Conservation (phyloP, 2,797 vertebrate genomes). For the Discoglossus pictus region DNA sequence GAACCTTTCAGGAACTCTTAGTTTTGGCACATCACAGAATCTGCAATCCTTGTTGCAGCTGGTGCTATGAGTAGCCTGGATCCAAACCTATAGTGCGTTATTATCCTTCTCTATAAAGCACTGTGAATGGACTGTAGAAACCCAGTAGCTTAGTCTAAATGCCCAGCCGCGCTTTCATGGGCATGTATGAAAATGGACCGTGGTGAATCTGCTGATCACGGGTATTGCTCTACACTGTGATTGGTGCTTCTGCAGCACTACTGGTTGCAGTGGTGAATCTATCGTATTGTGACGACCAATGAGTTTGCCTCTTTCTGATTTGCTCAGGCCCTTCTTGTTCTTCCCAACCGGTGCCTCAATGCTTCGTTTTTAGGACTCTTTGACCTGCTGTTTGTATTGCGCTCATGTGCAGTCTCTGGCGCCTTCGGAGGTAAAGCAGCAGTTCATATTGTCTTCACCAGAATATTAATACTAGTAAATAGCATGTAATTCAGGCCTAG, state of each 20-base stretch:
- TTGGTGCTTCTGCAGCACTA: background rate
- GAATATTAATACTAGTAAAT: too few relatives aligned
- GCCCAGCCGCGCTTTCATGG: background rate
- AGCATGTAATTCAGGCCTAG: too few relatives aligned
- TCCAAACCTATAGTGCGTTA: background rate
- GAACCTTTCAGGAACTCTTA: conserved; percentile 61
- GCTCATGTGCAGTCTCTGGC: too few relatives aligned
- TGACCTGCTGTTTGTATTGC: too few relatives aligned
- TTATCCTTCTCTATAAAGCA: conserved; percentile 9
- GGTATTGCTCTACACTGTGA: background rate
- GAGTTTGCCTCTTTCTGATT: background rate
- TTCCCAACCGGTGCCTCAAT: background rate
- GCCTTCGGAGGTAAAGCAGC: too few relatives aligned
- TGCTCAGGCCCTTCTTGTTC: background rate
- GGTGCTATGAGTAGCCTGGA: background rate
- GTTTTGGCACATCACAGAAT: background rate
- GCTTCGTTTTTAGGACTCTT: too few relatives aligned
- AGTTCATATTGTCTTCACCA: too few relatives aligned
- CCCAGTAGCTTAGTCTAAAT: background rate
- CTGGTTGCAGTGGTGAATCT: background rate
- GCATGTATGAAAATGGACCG: background rate
- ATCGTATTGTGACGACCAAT: background rate
- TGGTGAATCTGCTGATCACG: background rate
- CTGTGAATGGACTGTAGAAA: conserved; percentile 33
- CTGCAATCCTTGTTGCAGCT: too few relatives aligned